A percentile compares a stretch with the other conserved stretches of the same genome.
Conservation (phyloP, 2,113 vertebrate genomes). For the Anarhynchus alexandrinus region DNA sequence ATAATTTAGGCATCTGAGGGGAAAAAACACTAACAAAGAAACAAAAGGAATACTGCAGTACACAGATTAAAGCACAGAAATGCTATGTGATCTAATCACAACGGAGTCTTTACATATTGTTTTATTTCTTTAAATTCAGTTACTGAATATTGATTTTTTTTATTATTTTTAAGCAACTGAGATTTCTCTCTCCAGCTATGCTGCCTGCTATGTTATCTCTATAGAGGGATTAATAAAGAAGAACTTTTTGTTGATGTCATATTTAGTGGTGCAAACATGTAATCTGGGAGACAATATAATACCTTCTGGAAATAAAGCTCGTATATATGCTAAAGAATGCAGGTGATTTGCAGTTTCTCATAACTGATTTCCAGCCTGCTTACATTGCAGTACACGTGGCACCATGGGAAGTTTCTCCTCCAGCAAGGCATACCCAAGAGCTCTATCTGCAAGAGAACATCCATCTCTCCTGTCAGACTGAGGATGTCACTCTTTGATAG, state of each 20-base stretch:
- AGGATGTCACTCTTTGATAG: background rate
- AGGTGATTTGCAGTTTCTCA: background rate
- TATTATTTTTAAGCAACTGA: background rate
- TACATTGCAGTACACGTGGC: rapidly evolving
- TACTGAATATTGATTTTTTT: background rate
- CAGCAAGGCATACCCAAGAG: background rate
- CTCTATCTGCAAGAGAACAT: background rate
- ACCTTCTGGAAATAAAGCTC: background rate
- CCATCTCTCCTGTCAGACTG: background rate
- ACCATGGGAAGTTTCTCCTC: background rate
- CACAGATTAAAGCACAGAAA: background rate
- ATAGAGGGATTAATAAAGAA: background rate
- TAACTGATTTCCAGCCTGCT: background rate
- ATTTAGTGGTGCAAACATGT: background rate
- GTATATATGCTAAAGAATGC: background rate
- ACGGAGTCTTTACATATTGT: background rate
- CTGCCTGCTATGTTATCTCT: background rate
- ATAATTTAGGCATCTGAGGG: background rate
- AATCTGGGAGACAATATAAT: background rate
- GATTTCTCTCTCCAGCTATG: background rate
- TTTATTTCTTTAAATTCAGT: background rate
- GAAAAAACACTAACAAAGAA: background rate
- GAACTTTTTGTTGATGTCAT: background rate
- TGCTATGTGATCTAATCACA: background rate
- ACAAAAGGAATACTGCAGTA: background rate